Evolutionary conservation across 2,113 vertebrate species (phyloP).

Genomic region (Crotalus helleri): DNA sequence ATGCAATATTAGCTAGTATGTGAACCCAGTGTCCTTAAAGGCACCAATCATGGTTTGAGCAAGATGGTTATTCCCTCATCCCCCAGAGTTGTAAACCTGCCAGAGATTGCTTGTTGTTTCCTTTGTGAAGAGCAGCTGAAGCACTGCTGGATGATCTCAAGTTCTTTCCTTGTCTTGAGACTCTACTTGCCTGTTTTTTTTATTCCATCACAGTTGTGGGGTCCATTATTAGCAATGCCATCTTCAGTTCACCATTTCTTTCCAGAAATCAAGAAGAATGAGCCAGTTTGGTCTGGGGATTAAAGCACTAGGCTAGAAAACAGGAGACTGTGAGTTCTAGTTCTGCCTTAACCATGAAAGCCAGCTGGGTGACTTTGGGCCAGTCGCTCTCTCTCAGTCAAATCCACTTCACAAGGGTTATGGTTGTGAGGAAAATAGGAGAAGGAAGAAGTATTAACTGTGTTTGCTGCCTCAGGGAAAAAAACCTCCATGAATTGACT

Average conservation of each 20-base stretch:
- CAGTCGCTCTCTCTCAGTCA: too few relatives aligned
- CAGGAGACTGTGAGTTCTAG: too few relatives aligned
- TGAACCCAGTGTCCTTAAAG: background rate
- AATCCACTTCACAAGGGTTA: background rate
- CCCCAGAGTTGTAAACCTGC: background rate
- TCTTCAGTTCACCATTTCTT: background rate
- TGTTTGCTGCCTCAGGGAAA: background rate
- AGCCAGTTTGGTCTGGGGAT: background rate
- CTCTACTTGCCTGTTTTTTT: background rate
- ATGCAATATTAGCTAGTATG: background rate
- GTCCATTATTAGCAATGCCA: background rate
- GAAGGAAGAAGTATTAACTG: background rate
- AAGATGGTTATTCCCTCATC: background rate
- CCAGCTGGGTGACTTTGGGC: too few relatives aligned
- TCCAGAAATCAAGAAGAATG: background rate
- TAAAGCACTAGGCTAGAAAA: too few relatives aligned
- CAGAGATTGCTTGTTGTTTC: background rate
- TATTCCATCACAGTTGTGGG: background rate
- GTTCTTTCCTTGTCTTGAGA: background rate
- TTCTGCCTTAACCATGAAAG: too few relatives aligned
- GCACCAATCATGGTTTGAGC: background rate
- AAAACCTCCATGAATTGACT: background rate
- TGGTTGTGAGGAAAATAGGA: background rate
- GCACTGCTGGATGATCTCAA: too few relatives aligned
- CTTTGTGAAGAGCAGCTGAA: background rate